Evolutionary conservation across 1,140 invertebrate genomes (phyloP).

Genomic region (Aricia agestis): DNA sequence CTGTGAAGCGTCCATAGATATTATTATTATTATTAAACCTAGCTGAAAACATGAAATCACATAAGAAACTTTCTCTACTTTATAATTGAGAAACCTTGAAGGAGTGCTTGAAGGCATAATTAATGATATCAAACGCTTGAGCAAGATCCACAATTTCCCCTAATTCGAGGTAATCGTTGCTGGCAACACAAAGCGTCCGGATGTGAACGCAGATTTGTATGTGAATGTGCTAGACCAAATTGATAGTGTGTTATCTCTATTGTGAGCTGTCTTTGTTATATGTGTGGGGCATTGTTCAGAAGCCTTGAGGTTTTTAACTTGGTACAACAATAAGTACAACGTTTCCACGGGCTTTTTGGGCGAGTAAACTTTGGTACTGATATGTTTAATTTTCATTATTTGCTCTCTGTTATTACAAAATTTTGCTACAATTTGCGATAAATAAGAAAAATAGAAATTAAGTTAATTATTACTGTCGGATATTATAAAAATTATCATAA

Average conservation of each 20-base stretch:
- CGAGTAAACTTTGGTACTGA: neutral
- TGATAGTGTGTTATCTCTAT: constrained; percentile 62
- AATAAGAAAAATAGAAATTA: too few relatives aligned
- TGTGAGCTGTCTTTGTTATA: constrained; percentile 31
- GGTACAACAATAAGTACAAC: constrained; percentile 9
- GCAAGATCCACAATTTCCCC: constrained; percentile 35
- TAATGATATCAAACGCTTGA: constrained; percentile 36
- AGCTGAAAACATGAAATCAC: too few relatives aligned
- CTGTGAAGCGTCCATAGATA: too few relatives aligned
- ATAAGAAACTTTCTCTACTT: too few relatives aligned
- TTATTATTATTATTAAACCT: too few relatives aligned
- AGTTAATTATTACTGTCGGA: too few relatives aligned
- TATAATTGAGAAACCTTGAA: too few relatives aligned
- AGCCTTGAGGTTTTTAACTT: constrained; percentile 64
- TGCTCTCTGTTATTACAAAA: too few relatives aligned
- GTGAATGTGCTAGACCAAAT: constrained; percentile 70
- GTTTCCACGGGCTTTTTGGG: neutral
- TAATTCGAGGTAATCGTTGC: constrained; percentile 40
- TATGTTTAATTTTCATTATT: too few relatives aligned
- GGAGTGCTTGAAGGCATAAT: constrained; percentile 16
- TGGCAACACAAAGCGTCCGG: constrained; percentile 55
- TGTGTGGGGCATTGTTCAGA: constrained; percentile 62
- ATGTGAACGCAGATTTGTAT: constrained; percentile 69
- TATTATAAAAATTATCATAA: too few relatives aligned
- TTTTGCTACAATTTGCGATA: too few relatives aligned